Evolutionary conservation across 2,888 invertebrate genomes (phyloP), one percentile per base, ranked within the genome.

Genomic region (Kuschelorhynchus macadamiae): DNA sequence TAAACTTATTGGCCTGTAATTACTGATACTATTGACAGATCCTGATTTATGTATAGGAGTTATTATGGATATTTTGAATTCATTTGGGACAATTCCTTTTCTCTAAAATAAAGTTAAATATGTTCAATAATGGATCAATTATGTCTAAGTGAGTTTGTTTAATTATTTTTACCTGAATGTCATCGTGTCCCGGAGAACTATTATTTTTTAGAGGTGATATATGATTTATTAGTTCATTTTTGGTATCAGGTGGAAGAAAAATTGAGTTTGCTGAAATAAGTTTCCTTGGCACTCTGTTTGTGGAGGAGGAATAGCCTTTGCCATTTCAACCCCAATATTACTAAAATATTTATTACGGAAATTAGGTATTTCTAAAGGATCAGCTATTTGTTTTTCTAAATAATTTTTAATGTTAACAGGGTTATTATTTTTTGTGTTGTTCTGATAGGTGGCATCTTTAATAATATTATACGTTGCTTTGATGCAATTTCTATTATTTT

Each of bases 371-470:
- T 5, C 25, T 3, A 3, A 7, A 25, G 25, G 25, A 25, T 25
- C 25, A 25, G 25, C 25, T 25, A 25, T 25, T 3, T 25, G 3
- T 25, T 25, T 25, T 3, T 25, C 44, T 11, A 11, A 16, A 44
- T 44, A 9, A 17, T 44, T 14, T 44, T 44, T 18, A 11, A 44
- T 44, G 7, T 44, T 44, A 11, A 44, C n/a, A 1, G 5, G 1
- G 16, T 17, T 44, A 18, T 17, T 18, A 18, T 3, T 25, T 3
- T 25, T 3, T 25, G 3, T 3, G 7, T 17, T 44, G 11, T 17
- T 44, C n/a, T 44, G 17, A 44, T 44, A 44, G 1, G 44, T 44
- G 2, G 44, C 44, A 17, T 44, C 18, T 18, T 17, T 44, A 18
- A 44, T 44, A 17, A 17, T 17, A 2, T 44, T 18, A 44, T 44